Evolutionary conservation across 2,113 vertebrate species (phyloP), one percentile per base, ranked within the genome.

Genomic region (Neoarius graeffei): DNA sequence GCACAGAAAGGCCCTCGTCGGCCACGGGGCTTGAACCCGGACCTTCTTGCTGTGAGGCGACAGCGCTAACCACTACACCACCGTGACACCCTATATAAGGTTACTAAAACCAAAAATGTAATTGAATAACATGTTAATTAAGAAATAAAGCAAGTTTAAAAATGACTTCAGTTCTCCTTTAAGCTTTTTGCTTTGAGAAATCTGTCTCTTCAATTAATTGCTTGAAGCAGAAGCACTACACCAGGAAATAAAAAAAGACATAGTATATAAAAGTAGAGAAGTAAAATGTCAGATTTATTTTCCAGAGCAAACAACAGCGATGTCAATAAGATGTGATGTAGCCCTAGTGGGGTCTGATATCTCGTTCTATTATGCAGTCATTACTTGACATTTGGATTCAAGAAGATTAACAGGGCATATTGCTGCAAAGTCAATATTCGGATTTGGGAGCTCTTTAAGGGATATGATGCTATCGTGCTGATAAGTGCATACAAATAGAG

Each of bases 351-450:
- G 77, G 48, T 87, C 86, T 87, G 66, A 83, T 83, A 82, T 48
- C 86, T 87, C 52, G 62, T 83, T 56, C 66, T 82, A 87, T 87
- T 87, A 87, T 56, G n/a, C 80, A 23, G 66, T 69, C 64, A 87
- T 87, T 83, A 87, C 86, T 60, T 60, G 66, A 54, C 54, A 67
- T 73, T 87, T 59, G 64, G 86, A 81, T 81, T 81, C 42, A 67
- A 48, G 66, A 25, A 10, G 85, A 86, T 86, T 69, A 86, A 81
- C 85, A 86, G 77, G 80, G 54, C 56, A 74, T 82, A 60, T 87
- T 57, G 67, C 50, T 87, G 15, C 54, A 62, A 74, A 82, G 80
- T 82, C 86, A 54, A 82, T 81, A 50, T 23, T 71, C 42, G 4
- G 79, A 87, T 60, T 86, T 67, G 57, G 74, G 85, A 66, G 48